Base-by-base conservation (phyloP, 2,797 vertebrate genomes). In the Enteromius argenteus region DNA sequence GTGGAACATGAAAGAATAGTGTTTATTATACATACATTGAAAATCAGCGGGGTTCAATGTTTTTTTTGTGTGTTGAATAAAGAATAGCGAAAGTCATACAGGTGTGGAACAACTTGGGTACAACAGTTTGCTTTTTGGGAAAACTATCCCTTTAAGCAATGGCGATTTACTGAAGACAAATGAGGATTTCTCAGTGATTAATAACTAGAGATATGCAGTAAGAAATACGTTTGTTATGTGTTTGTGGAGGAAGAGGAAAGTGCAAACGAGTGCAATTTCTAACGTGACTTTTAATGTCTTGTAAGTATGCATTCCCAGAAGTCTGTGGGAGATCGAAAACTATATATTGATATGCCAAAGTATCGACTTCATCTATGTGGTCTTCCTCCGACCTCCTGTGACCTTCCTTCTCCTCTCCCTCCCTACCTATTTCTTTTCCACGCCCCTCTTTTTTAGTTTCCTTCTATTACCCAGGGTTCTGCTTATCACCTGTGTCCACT, bases 401-500 rank as follows among this genome's bases (percentile, higher is more conserved):
- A 74, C 51, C 67, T 83, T 81, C 42, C 67, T 83, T 81, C 62
- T 79, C 19, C 75, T 64, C 60, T 35, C 74, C 62, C 69, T 73
- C 37, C 51, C 81, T 68, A 60, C 76, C 8, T 17, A 14, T 56
- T 56, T 84, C 49, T 64, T 72, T 42, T 51, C 68, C 80, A 84
- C 66, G 2, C 73, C 53, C 44, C 56, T 71, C 75, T 58, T 79
- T 51, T 73, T 84, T 67, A 66, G 53, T 74, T 66, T 62, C 51
- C 19, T 14, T 77, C 51, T 67, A 35, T 44, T 75, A 42, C 23
- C 56, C 35, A 46, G 19, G 30, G 75, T 83, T 85, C 39, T 49
- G 27, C 84, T 87, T 85, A 79, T 81, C 82, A 27, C 68, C 42
- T 72, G 46, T 58, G 42, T 44, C 64, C 72, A 69, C 81, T 72